Evolutionary conservation across 2,797 vertebrate genomes (phyloP).

Genomic region (Gambusia yucatana): DNA sequence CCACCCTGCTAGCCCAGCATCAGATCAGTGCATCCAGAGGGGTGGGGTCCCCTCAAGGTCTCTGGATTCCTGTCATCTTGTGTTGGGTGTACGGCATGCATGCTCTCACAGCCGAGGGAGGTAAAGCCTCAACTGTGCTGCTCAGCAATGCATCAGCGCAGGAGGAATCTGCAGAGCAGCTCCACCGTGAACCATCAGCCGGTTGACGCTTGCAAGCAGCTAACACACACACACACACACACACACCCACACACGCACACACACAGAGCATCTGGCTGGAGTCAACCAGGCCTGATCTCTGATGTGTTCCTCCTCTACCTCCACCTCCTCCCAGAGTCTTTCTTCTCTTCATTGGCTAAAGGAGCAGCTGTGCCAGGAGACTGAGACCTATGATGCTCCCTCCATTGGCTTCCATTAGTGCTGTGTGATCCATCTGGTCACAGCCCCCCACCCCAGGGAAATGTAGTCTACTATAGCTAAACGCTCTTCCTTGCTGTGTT

Average conservation of each 20-base stretch:
- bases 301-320: conserved; percentile 16
- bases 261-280: conserved; percentile 49
- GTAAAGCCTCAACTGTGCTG: neutral
- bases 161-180: conserved; percentile 14
- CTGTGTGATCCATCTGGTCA: conserved; percentile 74
- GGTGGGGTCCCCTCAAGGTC: conserved; percentile 67
- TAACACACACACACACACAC: conserved; percentile 13
- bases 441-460: conserved; percentile 68
- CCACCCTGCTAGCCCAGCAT: conserved; percentile 45
- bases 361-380: conserved; percentile 74
- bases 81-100: conserved; percentile 25
- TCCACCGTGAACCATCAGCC: neutral
- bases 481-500: conserved; percentile 54
- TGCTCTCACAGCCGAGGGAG: conserved; percentile 1
- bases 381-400: conserved; percentile 64
- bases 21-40: conserved; percentile 60
- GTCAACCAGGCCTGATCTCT: conserved; percentile 52
- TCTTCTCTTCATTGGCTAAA: conserved; percentile 69
- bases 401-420: conserved; percentile 74
- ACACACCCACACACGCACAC: too few species aligned
- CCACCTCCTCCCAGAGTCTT: conserved; percentile 12
- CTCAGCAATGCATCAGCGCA: conserved; percentile 25
- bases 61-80: conserved; percentile 26
- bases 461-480: conserved; percentile 70
- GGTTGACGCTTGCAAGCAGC: conserved; percentile 28